These are phyloP conservation scores for Torymus tubicola DNA, from an alignment of 2,888 invertebrate genomes.

Conservation along the genomic window DNA sequence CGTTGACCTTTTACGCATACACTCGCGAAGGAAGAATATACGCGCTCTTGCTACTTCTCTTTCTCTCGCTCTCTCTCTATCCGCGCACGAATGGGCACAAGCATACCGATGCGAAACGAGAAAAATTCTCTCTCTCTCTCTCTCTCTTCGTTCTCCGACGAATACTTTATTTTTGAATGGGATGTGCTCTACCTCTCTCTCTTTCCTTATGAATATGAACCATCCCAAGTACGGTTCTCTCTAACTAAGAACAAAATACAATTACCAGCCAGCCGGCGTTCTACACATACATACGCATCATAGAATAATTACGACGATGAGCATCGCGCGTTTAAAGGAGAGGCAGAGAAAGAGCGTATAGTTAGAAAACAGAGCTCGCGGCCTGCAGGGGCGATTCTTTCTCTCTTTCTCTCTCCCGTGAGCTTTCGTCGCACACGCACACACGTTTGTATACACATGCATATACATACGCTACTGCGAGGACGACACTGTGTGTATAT, in stretches of 20 bases:
- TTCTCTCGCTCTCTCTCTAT: too few relatives aligned
- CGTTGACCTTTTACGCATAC: neutral
- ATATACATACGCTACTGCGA: too few relatives aligned
- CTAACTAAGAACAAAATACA: conserved; percentile 44
- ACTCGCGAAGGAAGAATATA: neutral
- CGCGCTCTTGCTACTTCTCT: too few relatives aligned
- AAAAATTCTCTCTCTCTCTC: conserved; percentile 1
- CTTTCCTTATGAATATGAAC: conserved; percentile 45
- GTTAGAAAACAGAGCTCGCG: neutral
- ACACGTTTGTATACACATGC: too few relatives aligned
- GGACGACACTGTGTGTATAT: too few relatives aligned
- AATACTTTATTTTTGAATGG: conserved; percentile 18
- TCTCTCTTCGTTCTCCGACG: neutral
- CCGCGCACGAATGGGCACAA: too few relatives aligned
- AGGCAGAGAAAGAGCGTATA: neutral
- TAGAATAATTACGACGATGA: conserved; percentile 56
- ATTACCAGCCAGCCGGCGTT: conserved; percentile 28
- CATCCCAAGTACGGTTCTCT: conserved; percentile 9
- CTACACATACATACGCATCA: conserved; percentile 9
- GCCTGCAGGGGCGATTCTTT: neutral
- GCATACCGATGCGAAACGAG: neutral
- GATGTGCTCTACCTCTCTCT: neutral
- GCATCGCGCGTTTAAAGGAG: conserved; percentile 27
- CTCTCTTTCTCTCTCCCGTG: conserved; percentile 21
- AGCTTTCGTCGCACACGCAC: neutral